Percentiles rank a stretch among this genome's conserved stretches.
These are phyloP conservation scores for Gymnocheta viridis DNA, from an alignment of 2,888 invertebrate genomes.

Conservation along the genomic window DNA sequence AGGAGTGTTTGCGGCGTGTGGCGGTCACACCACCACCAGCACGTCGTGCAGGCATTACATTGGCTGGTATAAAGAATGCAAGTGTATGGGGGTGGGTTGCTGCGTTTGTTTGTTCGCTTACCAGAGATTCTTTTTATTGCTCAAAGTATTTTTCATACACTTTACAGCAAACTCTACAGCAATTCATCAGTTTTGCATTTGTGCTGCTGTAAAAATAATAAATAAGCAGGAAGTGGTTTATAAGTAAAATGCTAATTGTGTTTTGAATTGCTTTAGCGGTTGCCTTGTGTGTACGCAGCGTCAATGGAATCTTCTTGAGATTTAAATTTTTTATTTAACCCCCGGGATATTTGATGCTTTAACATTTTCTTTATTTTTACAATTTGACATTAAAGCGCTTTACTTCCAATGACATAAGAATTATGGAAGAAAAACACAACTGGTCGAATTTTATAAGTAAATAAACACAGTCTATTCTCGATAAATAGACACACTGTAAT, in stretches of 20 bases:
- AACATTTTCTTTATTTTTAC: background rate
- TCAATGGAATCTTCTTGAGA: background rate
- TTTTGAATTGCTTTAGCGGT: background rate
- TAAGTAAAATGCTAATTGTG: background rate
- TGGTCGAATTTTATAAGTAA: background rate
- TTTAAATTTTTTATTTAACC: background rate
- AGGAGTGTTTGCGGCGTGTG: constrained; percentile 80
- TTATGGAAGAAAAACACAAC: background rate
- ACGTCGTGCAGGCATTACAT: constrained; percentile 71
- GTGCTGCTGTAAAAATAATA: background rate
- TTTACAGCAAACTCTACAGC: background rate
- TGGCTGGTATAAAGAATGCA: background rate
- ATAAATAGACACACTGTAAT: no score
- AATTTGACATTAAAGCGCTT: background rate
- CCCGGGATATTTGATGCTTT: background rate
- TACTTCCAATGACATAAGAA: background rate
- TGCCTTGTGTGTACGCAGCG: background rate
- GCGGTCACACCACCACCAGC: constrained; percentile 71
- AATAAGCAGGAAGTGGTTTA: background rate
- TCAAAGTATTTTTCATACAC: background rate
- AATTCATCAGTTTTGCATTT: background rate
- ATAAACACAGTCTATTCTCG: no score
- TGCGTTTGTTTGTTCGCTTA: background rate
- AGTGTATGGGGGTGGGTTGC: background rate
- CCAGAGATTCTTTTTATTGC: background rate